Evolutionary conservation across 2,888 invertebrate genomes (phyloP).

Genomic region (Pachycephus smyrnensis): DNA sequence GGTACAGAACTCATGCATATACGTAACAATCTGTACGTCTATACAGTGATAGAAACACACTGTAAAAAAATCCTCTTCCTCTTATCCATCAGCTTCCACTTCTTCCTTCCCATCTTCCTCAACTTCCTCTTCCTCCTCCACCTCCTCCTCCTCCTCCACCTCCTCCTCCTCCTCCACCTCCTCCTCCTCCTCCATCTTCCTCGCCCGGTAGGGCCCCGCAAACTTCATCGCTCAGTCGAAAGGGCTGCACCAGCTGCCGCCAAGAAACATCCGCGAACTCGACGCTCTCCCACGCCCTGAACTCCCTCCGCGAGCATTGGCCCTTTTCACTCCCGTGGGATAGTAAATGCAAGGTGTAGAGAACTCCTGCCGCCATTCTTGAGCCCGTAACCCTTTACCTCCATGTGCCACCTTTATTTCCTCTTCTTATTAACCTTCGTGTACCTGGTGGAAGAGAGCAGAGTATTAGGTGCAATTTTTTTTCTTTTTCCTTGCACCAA

Average conservation of each 20-base stretch:
- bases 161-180: conserved; percentile 8
- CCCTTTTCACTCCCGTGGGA: not conserved
- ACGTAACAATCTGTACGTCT: conserved; percentile 28
- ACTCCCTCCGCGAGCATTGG: not conserved
- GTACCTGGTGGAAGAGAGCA: not conserved
- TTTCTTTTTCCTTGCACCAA: no score
- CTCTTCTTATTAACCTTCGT: not conserved
- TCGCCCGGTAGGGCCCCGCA: not conserved
- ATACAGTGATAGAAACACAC: conserved; percentile 41
- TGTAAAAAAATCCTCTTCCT: not conserved
- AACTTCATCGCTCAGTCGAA: not conserved
- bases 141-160: not conserved
- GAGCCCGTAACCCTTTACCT: not conserved
- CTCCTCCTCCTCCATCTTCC: conserved; percentile 11
- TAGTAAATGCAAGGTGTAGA: not conserved
- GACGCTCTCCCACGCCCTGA: conserved; percentile 4
- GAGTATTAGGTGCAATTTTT: not conserved
- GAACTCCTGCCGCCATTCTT: not conserved
- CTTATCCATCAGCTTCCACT: not conserved
- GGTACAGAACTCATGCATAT: conserved; percentile 11
- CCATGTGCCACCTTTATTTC: not conserved
- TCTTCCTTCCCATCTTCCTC: conserved; percentile 12
- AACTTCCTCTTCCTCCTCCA: not conserved
- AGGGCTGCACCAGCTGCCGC: conserved; percentile 1
- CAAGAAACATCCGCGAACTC: conserved; percentile 1